Conservation (phyloP, 2,797 vertebrate species). For the Lateolabrax maculatus region DNA sequence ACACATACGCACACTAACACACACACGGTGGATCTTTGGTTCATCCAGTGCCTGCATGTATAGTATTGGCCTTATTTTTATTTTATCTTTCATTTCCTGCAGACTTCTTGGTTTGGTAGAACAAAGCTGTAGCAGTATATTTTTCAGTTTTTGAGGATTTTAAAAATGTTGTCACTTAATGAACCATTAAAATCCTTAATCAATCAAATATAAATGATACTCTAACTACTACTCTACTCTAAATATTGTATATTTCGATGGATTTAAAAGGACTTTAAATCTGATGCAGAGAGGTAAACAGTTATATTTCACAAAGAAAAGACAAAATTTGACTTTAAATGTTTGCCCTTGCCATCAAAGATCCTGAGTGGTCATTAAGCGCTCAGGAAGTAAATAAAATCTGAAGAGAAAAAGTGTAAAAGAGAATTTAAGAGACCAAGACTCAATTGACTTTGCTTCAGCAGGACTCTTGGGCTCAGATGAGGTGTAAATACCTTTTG, state of each 20-base stretch:
- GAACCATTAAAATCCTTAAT: not conserved
- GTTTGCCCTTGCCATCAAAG: not conserved
- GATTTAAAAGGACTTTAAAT: not conserved
- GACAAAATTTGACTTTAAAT: too few species aligned
- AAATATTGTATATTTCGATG: not conserved
- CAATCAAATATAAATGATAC: not conserved
- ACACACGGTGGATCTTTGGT: not conserved
- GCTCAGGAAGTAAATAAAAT: not conserved
- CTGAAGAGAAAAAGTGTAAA: not conserved
- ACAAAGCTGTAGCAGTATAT: not conserved
- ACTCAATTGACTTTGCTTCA: constrained; percentile 17
- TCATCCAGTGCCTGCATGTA: not conserved
- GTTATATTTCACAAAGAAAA: not conserved
- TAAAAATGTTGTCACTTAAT: not conserved
- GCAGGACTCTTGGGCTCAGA: not conserved
- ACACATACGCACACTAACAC: too few species aligned
- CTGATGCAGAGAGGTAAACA: not conserved
- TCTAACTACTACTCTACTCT: too few species aligned
- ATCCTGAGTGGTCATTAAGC: not conserved
- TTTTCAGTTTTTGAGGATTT: not conserved
- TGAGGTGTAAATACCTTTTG: not conserved
- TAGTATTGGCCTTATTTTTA: too few species aligned
- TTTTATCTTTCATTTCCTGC: not conserved
- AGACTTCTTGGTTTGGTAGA: too few species aligned
- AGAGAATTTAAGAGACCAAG: constrained; percentile 3